Conservation (phyloP, 35 echinoderm and acorn worm genomes). For the Heliocidaris erythrogramma region DNA sequence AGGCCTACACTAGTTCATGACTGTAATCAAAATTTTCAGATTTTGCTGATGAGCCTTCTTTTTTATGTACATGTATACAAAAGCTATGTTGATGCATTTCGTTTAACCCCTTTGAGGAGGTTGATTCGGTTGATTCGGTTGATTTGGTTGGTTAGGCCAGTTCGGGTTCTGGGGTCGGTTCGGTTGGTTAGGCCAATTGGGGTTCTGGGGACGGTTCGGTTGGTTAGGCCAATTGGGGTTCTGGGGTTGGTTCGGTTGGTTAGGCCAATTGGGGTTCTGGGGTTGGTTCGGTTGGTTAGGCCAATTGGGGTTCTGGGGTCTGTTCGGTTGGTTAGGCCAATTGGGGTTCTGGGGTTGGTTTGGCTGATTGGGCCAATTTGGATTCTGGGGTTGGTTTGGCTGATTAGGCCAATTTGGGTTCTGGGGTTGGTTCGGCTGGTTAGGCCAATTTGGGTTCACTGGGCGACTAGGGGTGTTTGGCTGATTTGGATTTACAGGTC, state of each 20-base stretch:
- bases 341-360: neutral
- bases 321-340: neutral
- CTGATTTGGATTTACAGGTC: neutral
- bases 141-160: neutral
- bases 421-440: neutral
- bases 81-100: neutral
- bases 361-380: neutral
- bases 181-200: neutral
- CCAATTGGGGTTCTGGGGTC: neutral
- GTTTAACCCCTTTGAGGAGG: neutral
- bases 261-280: neutral
- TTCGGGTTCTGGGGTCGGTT: neutral
- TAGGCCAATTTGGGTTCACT: neutral
- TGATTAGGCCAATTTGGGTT: neutral
- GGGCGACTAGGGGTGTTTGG: neutral
- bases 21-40: no score
- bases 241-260: no score
- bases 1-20: no score
- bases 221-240: neutral
- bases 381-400: neutral
- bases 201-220: slow-evolving; percentile 16
- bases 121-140: neutral
- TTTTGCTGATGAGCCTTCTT: no score
- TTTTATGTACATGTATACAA: neutral
- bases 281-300: neutral